Base-by-base conservation (phyloP, 1,140 invertebrate genomes). In the Camponotus pennsylvanicus region DNA sequence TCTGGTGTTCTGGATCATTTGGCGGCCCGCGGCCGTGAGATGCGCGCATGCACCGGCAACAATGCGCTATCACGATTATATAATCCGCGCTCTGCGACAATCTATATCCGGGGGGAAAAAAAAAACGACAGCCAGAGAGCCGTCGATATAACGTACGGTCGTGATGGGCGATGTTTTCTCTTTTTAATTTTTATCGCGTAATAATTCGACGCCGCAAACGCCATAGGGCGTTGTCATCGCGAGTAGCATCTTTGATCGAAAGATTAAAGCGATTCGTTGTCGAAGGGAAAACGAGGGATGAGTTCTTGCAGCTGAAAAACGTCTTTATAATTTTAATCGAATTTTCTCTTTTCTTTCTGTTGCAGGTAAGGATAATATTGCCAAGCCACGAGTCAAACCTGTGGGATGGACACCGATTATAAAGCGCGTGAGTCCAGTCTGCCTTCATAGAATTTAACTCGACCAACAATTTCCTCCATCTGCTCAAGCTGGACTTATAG, bases 1-100 rank as follows among this genome's bases (percentile, higher is more conserved):
- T 92, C 90, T 86, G 94, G 95, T 93, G 94, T 95, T 95, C 94
- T 94, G 95, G 93, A 95, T 95, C 95, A 94, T 95, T 95, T 95
- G 94, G 92, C 92, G 94, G 93, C 93, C 93, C 93, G 94, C 93
- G 93, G 94, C 93, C 91, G 93, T 92, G 91, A 93, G 93, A 94
- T 91, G 92, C 91, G 92, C 92, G 92, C 93, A 92, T 93, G 91
- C 89, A 92, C 92, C 88, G 84, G 75, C 83, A 90, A 92, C 92
- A 87, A 90, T 66, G 78, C 89, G 86, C 91, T 92, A 94, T 93
- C 93, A 86, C 90, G 89, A 92, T 93, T 73, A 88, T 86, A 89
- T 84, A 84, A 89, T 88, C 87, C 89, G 86, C 83, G 87, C 83
- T 71, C 67, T 88, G 88, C 88, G 77, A 92, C 87, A 89, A 70